These are phyloP conservation scores for Tetrao urogallus DNA, from an alignment of 2,113 vertebrate species.

Conservation along the genomic window DNA sequence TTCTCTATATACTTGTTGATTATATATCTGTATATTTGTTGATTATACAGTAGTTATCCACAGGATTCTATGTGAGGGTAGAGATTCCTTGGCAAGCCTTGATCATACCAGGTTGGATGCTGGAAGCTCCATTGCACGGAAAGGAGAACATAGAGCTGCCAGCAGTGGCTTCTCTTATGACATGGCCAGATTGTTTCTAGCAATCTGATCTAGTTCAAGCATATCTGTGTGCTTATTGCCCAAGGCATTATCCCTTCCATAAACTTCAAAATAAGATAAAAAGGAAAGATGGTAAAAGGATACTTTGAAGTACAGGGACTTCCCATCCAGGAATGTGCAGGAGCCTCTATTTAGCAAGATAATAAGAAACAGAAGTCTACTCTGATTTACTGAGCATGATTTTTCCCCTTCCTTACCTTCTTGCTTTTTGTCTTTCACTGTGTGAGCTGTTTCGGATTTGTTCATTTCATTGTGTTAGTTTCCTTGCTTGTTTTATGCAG, in stretches of 20 bases:
- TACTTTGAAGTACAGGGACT: neutral
- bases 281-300: neutral
- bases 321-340: neutral
- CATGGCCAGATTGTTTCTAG: neutral
- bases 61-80: neutral
- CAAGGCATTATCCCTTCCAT: neutral
- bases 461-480: neutral
- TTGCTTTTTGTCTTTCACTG: neutral
- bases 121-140: neutral
- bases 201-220: neutral
- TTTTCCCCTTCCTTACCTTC: neutral
- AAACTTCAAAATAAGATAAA: neutral
- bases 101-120: rapidly evolving
- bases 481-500: neutral
- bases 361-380: neutral
- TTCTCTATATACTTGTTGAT: no score
- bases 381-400: neutral
- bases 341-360: neutral
- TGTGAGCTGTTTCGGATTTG: neutral
- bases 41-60: neutral
- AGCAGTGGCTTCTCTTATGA: neutral
- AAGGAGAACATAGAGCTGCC: neutral
- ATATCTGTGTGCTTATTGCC: neutral
- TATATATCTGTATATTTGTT: no score
- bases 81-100: neutral